Evolutionary conservation across 2,113 vertebrate genomes (phyloP), one percentile per base, ranked within the genome.

Genomic region (Cnemophilus loriae): DNA sequence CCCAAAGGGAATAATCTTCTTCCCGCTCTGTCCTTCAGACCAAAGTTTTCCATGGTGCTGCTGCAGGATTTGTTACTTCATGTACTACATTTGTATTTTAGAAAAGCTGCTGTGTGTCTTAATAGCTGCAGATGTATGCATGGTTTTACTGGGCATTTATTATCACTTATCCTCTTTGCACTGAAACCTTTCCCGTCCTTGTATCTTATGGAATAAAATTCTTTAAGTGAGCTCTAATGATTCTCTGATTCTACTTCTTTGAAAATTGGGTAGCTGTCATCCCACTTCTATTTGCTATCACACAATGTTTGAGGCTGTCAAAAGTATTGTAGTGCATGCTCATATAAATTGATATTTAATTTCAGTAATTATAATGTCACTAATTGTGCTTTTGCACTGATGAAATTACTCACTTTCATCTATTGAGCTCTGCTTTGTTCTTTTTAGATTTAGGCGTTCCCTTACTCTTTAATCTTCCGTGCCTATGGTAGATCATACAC

Each of bases 371-470:
- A 46, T 59, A 84, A 78, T 85, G 57, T 79, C 84, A 87, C 63
- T 93, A 85, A 93, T 83, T 87, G 65, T 83, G 77, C 24, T 93
- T 93, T 91, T 95, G 67, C 63, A 87, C 67, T 74, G 74, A 69
- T 90, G 75, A 53, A 50, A 77, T 85, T 89, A 89, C 57, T 65
- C 32, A 23, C 44, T 75, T 75, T 84, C 57, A 63, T 49, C 81
- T 89, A n/a, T 32, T 60, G 53, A 87, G 69, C 4, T 71, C 56
- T 68, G 63, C 60, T 87, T 80, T 89, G 47, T 60, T 91, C 37
- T 47, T 86, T 82, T 52, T 47, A 53, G 37, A 82, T 87, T 82
- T 84, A 55, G 44, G 42, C 4, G 3, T 52, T 84, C 69, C 76
- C 39, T 81, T 44, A 57, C 37, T 91, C 81, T 89, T 84, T 56